A percentile compares a stretch with the other conserved stretches of the same genome.
Conservation (phyloP, 2,113 vertebrate species). For the Mus pahari region DNA sequence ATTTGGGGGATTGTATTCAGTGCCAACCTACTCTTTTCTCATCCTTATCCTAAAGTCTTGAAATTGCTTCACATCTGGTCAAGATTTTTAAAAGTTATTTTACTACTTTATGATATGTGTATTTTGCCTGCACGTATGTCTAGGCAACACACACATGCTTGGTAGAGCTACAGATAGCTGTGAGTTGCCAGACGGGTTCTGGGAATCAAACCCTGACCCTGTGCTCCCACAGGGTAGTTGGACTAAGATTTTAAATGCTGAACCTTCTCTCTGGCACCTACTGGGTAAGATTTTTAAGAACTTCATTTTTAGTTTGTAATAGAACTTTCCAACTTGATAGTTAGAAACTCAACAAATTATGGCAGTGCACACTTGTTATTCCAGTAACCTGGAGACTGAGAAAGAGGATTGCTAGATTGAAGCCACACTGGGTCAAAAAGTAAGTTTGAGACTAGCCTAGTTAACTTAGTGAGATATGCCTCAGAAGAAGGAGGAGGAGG, state of each 20-base stretch:
- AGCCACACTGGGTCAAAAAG: neutral
- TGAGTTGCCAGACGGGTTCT: neutral
- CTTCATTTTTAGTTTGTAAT: neutral
- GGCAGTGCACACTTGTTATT: too few relatives aligned
- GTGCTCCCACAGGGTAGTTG: neutral
- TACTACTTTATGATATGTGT: neutral
- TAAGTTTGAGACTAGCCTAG: neutral
- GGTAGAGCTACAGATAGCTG: neutral
- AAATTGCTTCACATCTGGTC: neutral
- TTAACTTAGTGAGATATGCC: neutral
- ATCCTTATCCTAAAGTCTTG: neutral
- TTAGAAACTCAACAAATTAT: neutral
- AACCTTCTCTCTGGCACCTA: neutral
- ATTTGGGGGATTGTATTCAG: neutral
- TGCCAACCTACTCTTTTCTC: neutral
- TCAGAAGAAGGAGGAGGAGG: neutral
- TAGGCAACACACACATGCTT: neutral
- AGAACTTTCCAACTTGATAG: neutral
- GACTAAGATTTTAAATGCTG: neutral
- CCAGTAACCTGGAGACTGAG: neutral
- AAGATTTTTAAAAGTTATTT: neutral
- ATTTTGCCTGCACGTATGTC: neutral
- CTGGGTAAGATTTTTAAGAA: neutral
- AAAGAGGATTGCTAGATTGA: neutral
- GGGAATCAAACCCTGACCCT: neutral